Percentiles rank a stretch among this genome's conserved stretches.
These are phyloP conservation scores for Dryococelus australis DNA, from an alignment of 2,888 invertebrate genomes.

Conservation along the genomic window DNA sequence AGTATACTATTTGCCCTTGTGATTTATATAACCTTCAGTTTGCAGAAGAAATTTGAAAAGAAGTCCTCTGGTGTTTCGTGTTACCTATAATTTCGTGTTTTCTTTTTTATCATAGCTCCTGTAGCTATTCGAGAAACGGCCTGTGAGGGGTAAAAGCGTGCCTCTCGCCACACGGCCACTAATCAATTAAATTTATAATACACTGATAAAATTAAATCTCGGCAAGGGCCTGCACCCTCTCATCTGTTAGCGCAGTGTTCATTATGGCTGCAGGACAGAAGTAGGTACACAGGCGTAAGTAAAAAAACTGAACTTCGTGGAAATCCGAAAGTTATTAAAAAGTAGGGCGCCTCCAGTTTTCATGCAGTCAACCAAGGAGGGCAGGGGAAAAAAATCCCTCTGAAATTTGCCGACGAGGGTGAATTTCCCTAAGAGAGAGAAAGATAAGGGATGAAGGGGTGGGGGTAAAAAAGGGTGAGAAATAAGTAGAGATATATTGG, in stretches of 20 bases:
- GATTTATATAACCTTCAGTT: no score
- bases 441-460: background rate
- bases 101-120: no score
- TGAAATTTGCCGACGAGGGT: background rate
- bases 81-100: no score
- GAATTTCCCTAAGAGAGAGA: background rate
- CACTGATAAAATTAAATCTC: background rate
- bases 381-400: background rate
- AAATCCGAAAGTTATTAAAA: conserved; percentile 34
- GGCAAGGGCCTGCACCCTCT: background rate
- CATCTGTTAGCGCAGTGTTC: background rate
- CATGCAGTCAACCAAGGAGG: background rate
- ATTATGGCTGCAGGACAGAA: background rate
- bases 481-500: conserved; percentile 29
- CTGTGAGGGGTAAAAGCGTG: background rate
- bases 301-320: background rate
- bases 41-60: no score
- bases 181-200: background rate
- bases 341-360: conserved; percentile 25
- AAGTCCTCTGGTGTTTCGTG: no score
- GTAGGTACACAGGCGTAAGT: background rate
- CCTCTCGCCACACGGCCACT: background rate
- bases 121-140: no score
- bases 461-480: background rate
- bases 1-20: no score